Base-by-base conservation (phyloP, 2,797 vertebrate species). In the Poecilia wingei region DNA sequence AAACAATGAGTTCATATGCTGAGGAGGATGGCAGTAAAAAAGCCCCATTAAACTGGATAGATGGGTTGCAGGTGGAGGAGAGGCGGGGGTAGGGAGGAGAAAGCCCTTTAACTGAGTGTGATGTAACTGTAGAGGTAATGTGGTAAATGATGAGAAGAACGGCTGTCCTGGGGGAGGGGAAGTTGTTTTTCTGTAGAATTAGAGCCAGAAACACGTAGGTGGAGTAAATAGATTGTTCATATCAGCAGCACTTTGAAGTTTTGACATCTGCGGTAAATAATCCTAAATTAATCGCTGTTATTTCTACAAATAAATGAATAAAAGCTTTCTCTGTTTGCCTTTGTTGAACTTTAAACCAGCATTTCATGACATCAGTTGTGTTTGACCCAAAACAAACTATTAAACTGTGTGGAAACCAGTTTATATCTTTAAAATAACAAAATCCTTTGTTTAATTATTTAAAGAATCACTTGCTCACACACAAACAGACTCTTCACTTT, bases 11-110 rank as follows among this genome's bases (percentile, higher is more conserved):
- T 66, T 91, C 83, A 88, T 82, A 84, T 86, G 88, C 81, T 87
- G 77, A 82, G 81, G 47, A 83, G 88, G 82, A 70, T 13, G 0
- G 82, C 83, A 94, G 92, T 93, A 93, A 95, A 94, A 53, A 57
- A 28, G 53, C 90, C 89, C 88, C 84, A 93, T 95, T 94, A 93
- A 93, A 93, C 90, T 92, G 59, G 84, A 89, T 86, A 79, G 87
- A 91, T 87, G 61, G 84, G 84, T 77, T 89, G 72, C 77, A 88
- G 85, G 82, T 80, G 75, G 53, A 79, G 80, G 73, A 66, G 78
- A 57, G 74, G 72, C 69, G 68, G 73, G 45, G 53, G 69, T 16
- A 18, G 74, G 80, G 77, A 36, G 57, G 8, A 49, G 47, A 25
- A 1, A 70, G 80, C 22, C 18, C 36, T 72, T 45, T 46, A 57